These are phyloP conservation scores for Aspiorhynchus laticeps DNA, from an alignment of 2,113 vertebrate genomes.

Conservation along the genomic window DNA sequence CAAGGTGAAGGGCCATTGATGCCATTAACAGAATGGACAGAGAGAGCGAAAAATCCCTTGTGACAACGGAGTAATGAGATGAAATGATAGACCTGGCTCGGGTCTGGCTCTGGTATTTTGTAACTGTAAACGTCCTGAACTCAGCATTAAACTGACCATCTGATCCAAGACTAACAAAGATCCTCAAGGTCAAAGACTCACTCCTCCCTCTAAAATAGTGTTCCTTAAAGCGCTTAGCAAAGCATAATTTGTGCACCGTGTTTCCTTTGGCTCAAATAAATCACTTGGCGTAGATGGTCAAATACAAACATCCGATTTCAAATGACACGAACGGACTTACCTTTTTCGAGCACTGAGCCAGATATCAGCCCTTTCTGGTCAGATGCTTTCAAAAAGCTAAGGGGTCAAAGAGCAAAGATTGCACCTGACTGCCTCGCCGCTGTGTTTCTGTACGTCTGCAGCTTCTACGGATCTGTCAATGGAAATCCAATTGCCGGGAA, in stretches of 20 bases:
- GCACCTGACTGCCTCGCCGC: slow-evolving; percentile 55
- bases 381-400: slow-evolving; percentile 48
- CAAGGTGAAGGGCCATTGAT: slow-evolving; percentile 33
- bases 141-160: slow-evolving; percentile 54
- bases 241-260: slow-evolving; percentile 33
- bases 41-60: slow-evolving; percentile 30
- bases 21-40: slow-evolving; percentile 25
- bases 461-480: slow-evolving; percentile 66
- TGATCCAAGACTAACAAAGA: slow-evolving; percentile 50
- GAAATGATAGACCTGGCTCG: slow-evolving; percentile 41
- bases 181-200: slow-evolving; percentile 37
- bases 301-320: slow-evolving; percentile 1
- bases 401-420: slow-evolving; percentile 58
- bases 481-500: slow-evolving; percentile 70
- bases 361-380: slow-evolving; percentile 36
- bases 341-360: neutral
- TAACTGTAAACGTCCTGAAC: slow-evolving; percentile 46
- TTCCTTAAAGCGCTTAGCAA: slow-evolving; percentile 36
- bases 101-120: slow-evolving; percentile 42
- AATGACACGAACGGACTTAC: neutral
- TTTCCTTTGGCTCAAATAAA: slow-evolving; percentile 37
- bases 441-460: slow-evolving; percentile 54
- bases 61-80: slow-evolving; percentile 47
- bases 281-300: slow-evolving; percentile 1
- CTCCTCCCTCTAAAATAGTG: slow-evolving; percentile 39